A percentile compares a stretch with the other conserved stretches of the same genome.
Evolutionary conservation across 92 coral and sea anemone genomes (phyloP).

Genomic region (Phymanthus crucifer): DNA sequence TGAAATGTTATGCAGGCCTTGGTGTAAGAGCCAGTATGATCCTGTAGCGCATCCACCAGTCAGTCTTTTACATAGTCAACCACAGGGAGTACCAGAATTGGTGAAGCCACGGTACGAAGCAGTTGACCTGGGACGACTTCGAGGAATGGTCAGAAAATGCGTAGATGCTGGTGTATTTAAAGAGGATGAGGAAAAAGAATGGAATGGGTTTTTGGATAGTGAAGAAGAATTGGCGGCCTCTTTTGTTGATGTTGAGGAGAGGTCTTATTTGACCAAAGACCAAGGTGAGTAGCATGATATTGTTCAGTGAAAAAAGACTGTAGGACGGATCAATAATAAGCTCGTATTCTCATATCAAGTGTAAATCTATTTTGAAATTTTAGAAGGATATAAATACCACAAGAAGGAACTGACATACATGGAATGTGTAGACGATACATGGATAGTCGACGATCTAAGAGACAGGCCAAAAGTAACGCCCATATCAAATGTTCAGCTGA

Average conservation of each 20-base stretch:
- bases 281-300: constrained; percentile 17
- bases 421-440: constrained; percentile 18
- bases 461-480: constrained; percentile 9
- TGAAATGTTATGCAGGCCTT: constrained; percentile 30
- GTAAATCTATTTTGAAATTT: not conserved
- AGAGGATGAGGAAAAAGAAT: constrained; percentile 35
- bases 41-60: constrained; percentile 33
- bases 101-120: constrained; percentile 41
- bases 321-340: not conserved
- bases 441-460: constrained; percentile 53
- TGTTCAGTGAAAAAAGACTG: not conserved
- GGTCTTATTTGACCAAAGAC: constrained; percentile 7
- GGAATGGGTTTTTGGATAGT: constrained; percentile 35
- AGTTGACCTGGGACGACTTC: constrained; percentile 35
- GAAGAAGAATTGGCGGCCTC: constrained; percentile 23
- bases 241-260: constrained; percentile 2
- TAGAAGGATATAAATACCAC: constrained; percentile 27
- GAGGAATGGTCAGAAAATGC: constrained; percentile 62
- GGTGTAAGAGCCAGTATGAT: constrained; percentile 39
- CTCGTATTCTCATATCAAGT: not conserved
- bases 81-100: constrained; percentile 29
- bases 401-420: constrained; percentile 34
- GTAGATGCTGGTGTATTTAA: constrained; percentile 33
- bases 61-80: constrained; percentile 1
- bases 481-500: constrained; percentile 17